phyloP scores from a whole-genome alignment of 2,113 vertebrate species.

The Spilogale gracilis region DNA sequence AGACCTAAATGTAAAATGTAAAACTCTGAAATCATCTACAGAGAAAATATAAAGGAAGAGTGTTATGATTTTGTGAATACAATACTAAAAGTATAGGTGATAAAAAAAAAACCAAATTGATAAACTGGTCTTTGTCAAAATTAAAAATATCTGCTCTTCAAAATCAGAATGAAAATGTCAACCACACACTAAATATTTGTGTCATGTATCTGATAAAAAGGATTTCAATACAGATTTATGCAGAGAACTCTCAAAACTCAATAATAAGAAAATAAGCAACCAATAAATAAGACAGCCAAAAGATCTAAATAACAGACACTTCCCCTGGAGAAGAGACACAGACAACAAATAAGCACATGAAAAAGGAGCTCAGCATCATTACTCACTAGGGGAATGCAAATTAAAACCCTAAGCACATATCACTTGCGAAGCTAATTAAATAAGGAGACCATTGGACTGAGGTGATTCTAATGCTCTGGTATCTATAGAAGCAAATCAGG shows the following conservation, averaged over 20 bases:
- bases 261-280: conserved; percentile 32
- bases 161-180: conserved; percentile 9
- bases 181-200: background rate
- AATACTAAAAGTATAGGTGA: background rate
- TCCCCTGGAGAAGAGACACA: background rate
- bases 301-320: background rate
- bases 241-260: background rate
- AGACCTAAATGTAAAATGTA: background rate
- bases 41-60: background rate
- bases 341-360: background rate
- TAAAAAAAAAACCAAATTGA: background rate
- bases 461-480: background rate
- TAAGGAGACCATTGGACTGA: background rate
- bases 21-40: conserved; percentile 17
- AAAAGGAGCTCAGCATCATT: background rate
- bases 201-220: background rate
- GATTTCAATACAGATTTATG: background rate
- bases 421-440: background rate
- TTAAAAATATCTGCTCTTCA: conserved; percentile 37
- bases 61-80: background rate
- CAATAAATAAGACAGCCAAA: background rate
- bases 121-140: background rate
- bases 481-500: background rate
- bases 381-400: background rate
- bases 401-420: background rate